Evolutionary conservation across 1,140 invertebrate genomes (phyloP), one percentile per base, ranked within the genome.

Genomic region (Eumaeus atala): DNA sequence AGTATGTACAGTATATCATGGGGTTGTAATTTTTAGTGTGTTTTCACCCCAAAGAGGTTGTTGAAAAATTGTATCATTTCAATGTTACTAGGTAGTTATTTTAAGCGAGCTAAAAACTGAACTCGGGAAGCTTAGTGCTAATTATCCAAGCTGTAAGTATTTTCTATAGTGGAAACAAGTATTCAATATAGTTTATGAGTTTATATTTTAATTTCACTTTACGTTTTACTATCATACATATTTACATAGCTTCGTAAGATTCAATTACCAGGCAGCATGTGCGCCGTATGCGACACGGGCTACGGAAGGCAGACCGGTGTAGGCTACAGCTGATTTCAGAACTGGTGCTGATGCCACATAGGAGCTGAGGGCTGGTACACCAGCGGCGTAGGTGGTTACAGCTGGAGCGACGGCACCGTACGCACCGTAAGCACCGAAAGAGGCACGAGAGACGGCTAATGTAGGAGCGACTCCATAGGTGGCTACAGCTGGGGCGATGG

Each of bases 401-500:
- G 56, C 54, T 2, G 21, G 21, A 28, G 21, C 21, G 14, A 60
- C 56, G 28, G 57, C 61, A 40, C 56, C 51, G 17, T 54, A 50
- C 10, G 63, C 56, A 2, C 58, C 54, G n/a, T n/a, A n/a, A n/a
- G n/a, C n/a, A n/a, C n/a, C n/a, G n/a, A n/a, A n/a, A n/a, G n/a
- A 28, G 21, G 21, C 21, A 6, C 21, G 21, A 6, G 21, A 28
- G 2, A 28, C 21, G 21, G 21, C 21, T 6, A 28, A 28, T 3
- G 51, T 58, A 12, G 57, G 54, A 28, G 62, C 59, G 34, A 60
- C 61, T 21, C 47, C 49, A 42, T 62, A 58, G 36, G 62, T 64
- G 56, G 61, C 61, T 18, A 68, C 55, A 6, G 50, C 57, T 14
- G 68, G 64, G 18, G 66, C 65, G n/a, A 63, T 64, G 47, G 66